A percentile compares a stretch with the other conserved stretches of the same genome.
phyloP scores from a whole-genome alignment of 1,140 invertebrate genomes.

The Spodoptera litura region DNA sequence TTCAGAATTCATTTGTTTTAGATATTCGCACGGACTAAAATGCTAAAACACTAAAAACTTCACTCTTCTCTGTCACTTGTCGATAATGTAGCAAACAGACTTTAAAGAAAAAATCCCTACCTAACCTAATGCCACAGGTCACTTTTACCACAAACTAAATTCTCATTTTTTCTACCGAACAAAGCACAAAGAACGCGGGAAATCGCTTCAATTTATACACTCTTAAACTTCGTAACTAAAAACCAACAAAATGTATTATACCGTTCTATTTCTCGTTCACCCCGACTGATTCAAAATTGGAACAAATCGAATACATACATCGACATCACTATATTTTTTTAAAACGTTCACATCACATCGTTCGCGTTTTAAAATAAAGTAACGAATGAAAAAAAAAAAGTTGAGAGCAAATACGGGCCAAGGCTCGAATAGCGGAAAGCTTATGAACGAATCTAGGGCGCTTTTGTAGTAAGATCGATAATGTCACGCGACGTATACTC shows the following conservation, averaged over 20 bases:
- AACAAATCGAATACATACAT: slow-evolving; percentile 22
- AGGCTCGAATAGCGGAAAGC: slow-evolving; percentile 29
- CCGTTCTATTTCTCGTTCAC: not conserved
- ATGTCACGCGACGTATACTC: slow-evolving; percentile 31
- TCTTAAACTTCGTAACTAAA: not conserved
- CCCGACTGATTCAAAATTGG: slow-evolving; percentile 12
- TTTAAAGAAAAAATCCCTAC: no score
- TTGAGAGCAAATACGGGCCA: slow-evolving; percentile 33
- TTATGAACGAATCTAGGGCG: slow-evolving; percentile 40
- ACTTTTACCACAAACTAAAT: not conserved
- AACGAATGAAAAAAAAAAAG: slow-evolving; percentile 30
- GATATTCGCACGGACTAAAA: no score
- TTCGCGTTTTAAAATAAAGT: slow-evolving; percentile 26
- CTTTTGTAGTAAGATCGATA: slow-evolving; percentile 45
- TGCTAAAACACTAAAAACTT: no score
- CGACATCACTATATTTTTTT: slow-evolving; percentile 22
- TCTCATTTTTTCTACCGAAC: not conserved
- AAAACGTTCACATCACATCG: slow-evolving; percentile 24
- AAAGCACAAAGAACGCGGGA: not conserved
- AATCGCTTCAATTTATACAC: not conserved
- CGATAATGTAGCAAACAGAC: no score
- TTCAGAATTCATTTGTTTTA: not conserved
- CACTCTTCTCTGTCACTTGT: no score
- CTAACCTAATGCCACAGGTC: not conserved
- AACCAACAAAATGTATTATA: not conserved